phyloP scores from a whole-genome alignment of 2,113 vertebrate species.

The Onychostruthus taczanowskii region DNA sequence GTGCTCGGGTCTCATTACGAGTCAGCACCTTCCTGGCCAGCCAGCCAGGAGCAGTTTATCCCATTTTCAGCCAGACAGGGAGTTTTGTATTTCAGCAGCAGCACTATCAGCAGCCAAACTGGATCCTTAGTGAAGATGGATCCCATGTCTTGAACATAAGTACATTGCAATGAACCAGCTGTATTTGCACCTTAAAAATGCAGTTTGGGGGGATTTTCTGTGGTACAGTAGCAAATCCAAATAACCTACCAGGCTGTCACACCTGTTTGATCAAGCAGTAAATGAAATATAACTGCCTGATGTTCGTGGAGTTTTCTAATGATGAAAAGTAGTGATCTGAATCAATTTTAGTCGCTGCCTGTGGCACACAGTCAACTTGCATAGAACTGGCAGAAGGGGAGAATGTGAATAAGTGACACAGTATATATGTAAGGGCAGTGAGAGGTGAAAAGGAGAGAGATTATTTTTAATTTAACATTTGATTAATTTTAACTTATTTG shows the following conservation, averaged over 20 bases:
- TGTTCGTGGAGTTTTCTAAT: not conserved
- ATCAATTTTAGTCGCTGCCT: not conserved
- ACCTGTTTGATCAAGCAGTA: not conserved
- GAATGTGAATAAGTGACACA: not conserved
- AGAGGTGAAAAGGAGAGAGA: not conserved
- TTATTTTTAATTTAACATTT: not conserved
- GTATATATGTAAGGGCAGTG: not conserved
- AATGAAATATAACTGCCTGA: slow-evolving; percentile 4
- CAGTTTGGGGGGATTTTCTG: not conserved
- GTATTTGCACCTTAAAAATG: not conserved
- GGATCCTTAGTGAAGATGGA: not conserved
- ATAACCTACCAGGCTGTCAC: not conserved
- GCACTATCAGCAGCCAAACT: not conserved
- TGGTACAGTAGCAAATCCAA: not conserved
- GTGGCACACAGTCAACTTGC: not conserved
- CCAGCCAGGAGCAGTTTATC: not conserved
- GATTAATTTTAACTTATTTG: not conserved
- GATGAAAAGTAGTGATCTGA: not conserved
- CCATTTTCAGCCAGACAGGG: not conserved
- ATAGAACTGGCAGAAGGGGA: not conserved
- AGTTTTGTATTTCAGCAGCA: not conserved
- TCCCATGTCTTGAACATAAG: not conserved
- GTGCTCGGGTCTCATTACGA: not conserved
- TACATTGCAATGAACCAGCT: not conserved
- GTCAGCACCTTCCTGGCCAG: not conserved